Base-by-base conservation (phyloP, 1,140 invertebrate species). In the Aphaenogaster floridana region DNA sequence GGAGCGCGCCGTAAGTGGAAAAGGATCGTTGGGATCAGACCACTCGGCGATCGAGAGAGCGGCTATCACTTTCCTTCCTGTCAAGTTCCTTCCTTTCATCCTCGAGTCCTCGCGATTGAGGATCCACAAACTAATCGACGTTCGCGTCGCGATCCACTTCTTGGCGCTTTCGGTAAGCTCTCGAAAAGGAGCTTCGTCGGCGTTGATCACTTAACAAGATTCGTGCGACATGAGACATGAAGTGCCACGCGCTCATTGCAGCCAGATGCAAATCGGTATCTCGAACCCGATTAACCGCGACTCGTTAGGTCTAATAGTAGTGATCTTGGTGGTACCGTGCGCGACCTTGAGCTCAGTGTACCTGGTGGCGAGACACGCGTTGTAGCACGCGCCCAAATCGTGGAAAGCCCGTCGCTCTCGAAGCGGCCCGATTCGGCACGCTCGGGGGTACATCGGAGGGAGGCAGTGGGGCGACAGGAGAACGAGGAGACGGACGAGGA, bases 171-270 rank as follows among this genome's bases (percentile, higher is more conserved):
- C 7, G 50, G 13, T 6, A 42, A 42, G 15, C 50, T n/a, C 15
- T 59, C 66, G 13, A 28, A n/a, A 2, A n/a, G 13, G 2, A 57
- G 8, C 28, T 57, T 48, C 17, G 28, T 71, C 11, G 64, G 9
- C 8, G 50, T 50, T 61, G 69, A 39, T 76, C 52, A 81, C 64
- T 54, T 42, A 17, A 66, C 11, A 8, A 36, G 28, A 64, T 34
- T 15, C 15, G 21, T 59, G 45, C 69, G 69, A 84, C 42, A 84
- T 74, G 69, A 76, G 42, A 84, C 34, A 76, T 76, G 42, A 76
- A 28, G 72, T 63, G 52, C 54, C n/a, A 84, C 69, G 45, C 42
- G 80, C 17, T 83, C 54, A 1, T 61, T 39, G 28, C 54, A 63
- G 28, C 69, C 80, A 21, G 68, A 83, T 21, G 80, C 54, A 28